A percentile compares a stretch with the other conserved stretches of the same genome.
These are phyloP conservation scores for Exephanes ischioxanthus DNA, from an alignment of 2,888 invertebrate species.

Conservation along the genomic window DNA sequence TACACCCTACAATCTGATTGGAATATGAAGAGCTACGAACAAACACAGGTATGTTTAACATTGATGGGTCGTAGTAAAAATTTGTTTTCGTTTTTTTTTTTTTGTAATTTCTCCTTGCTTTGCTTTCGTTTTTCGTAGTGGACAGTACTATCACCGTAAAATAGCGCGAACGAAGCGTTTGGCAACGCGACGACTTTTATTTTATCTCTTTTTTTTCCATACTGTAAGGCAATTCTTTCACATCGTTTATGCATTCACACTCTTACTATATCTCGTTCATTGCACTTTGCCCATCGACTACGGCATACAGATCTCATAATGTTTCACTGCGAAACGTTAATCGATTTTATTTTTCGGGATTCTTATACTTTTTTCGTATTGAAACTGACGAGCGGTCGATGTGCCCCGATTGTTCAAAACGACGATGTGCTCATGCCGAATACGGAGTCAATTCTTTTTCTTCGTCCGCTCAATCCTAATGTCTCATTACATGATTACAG, in stretches of 20 bases:
- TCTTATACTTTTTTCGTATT: not conserved
- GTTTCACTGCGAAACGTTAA: constrained; percentile 17
- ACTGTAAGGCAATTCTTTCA: constrained; percentile 66
- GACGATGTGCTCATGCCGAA: not conserved
- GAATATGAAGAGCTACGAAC: constrained; percentile 11
- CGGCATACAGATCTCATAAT: constrained; percentile 58
- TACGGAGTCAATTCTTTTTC: not conserved
- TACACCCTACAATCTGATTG: not conserved
- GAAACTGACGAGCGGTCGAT: constrained; percentile 9
- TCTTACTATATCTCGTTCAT: constrained; percentile 53
- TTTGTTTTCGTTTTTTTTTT: constrained; percentile 30
- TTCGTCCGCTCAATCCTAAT: constrained; percentile 28
- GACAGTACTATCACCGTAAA: constrained; percentile 57
- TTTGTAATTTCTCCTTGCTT: constrained; percentile 1
- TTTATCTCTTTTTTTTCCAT: constrained; percentile 32
- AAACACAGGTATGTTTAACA: not conserved
- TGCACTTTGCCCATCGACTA: constrained; percentile 61
- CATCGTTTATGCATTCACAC: constrained; percentile 57
- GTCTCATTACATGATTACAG: constrained; percentile 58
- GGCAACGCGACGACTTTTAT: constrained; percentile 38
- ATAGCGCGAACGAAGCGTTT: constrained; percentile 52
- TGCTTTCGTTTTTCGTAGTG: constrained; percentile 48
- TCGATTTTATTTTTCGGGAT: constrained; percentile 6
- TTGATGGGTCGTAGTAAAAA: constrained; percentile 55
- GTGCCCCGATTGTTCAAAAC: constrained; percentile 40